These are phyloP conservation scores for Pseudorectes ferrugineus DNA, from an alignment of 2,113 vertebrate species.

Conservation along the genomic window DNA sequence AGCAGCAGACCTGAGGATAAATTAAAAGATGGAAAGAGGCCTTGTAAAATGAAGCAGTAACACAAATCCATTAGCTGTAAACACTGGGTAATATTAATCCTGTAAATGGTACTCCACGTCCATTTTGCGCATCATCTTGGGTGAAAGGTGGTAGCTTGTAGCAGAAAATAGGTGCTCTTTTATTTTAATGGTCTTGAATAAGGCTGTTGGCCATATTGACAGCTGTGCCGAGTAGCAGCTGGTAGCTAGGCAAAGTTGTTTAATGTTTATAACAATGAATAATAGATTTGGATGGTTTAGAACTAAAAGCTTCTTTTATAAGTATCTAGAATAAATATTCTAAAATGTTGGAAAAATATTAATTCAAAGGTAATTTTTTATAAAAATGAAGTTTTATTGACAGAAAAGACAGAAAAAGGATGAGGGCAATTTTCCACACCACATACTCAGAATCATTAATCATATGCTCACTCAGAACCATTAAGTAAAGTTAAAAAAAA, in stretches of 20 bases:
- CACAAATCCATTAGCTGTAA: constrained; percentile 47
- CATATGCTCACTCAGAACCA: neutral
- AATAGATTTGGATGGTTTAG: neutral
- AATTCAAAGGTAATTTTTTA: neutral
- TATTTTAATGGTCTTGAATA: constrained; percentile 50
- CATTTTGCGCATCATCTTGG: constrained; percentile 5
- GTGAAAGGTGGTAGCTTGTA: constrained; percentile 44
- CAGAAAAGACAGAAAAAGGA: neutral
- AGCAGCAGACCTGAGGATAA: constrained; percentile 40
- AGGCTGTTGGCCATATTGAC: constrained; percentile 18
- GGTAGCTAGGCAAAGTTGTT: constrained; percentile 10
- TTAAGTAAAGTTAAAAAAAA: neutral
- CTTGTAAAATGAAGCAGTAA: constrained; percentile 46
- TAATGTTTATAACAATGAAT: constrained; percentile 9
- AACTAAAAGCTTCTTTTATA: neutral
- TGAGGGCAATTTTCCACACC: neutral
- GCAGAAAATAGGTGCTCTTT: constrained; percentile 40
- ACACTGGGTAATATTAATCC: constrained; percentile 47
- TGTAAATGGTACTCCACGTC: constrained; percentile 20
- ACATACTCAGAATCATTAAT: neutral
- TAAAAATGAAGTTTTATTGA: neutral
- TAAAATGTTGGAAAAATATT: neutral
- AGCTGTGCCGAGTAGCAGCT: constrained; percentile 18
- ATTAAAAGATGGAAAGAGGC: constrained; percentile 54
- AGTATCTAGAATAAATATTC: neutral